phyloP scores from a whole-genome alignment of 2,888 invertebrate species.

The Hetaerina titia region DNA sequence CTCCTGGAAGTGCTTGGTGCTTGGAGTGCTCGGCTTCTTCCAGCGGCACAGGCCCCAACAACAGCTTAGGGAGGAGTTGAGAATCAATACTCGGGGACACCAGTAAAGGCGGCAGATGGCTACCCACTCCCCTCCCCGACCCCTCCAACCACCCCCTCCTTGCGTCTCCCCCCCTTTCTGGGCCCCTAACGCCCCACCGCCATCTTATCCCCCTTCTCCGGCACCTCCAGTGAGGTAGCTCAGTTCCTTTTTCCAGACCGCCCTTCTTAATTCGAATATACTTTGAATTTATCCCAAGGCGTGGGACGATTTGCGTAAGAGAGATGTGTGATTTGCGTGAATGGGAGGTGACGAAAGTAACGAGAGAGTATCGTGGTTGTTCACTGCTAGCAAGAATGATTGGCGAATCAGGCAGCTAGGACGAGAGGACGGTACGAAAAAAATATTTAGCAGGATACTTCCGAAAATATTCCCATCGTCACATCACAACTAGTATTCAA shows the following conservation, averaged over 20 bases:
- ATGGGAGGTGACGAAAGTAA: not conserved
- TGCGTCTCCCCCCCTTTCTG: not conserved
- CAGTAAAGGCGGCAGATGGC: constrained; percentile 50
- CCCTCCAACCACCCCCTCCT: not conserved
- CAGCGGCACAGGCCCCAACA: constrained; percentile 32
- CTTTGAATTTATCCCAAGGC: not conserved
- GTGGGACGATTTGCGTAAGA: not conserved
- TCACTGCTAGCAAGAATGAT: not conserved
- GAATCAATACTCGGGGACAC: constrained; percentile 61
- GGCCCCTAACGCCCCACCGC: not conserved
- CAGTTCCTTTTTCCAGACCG: not conserved
- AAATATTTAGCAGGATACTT: not conserved
- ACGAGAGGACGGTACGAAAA: not conserved
- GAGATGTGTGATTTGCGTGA: too few species aligned
- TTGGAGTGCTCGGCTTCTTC: constrained; percentile 10
- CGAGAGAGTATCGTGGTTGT: too few species aligned
- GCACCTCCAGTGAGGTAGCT: constrained; percentile 1
- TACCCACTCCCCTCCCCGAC: not conserved
- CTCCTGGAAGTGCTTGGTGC: constrained; percentile 16
- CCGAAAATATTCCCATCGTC: not conserved
- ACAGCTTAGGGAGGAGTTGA: constrained; percentile 57
- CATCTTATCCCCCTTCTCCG: not conserved
- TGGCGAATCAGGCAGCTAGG: not conserved
- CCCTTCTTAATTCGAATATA: not conserved
- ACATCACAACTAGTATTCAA: not conserved